phyloP scores from a whole-genome alignment of 1,140 invertebrate genomes.

The Caenorhabditis briggsae region DNA sequence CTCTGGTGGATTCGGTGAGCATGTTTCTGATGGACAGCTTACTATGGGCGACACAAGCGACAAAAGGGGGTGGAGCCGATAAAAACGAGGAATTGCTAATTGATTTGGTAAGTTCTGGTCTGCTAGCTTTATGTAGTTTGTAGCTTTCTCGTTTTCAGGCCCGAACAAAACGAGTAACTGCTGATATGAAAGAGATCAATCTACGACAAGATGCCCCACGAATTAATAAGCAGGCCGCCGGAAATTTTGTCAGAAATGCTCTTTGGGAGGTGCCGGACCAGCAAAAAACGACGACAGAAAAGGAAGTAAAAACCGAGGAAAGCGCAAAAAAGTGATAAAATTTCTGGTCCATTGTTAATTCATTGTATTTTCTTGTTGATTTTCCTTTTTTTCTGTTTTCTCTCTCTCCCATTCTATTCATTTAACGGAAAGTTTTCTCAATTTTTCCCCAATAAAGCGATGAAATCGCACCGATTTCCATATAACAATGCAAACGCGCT shows the following conservation, averaged over 20 bases:
- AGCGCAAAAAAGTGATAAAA: neutral
- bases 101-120: conserved; percentile 10
- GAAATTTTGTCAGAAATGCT: conserved; percentile 21
- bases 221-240: conserved; percentile 33
- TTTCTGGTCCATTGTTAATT: neutral
- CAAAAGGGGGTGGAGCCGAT: conserved; percentile 32
- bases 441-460: neutral
- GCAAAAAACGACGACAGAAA: neutral
- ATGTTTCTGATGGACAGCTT: conserved; percentile 40
- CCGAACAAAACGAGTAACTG: conserved; percentile 10
- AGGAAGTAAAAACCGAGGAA: neutral
- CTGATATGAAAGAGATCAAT: conserved; percentile 32
- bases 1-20: conserved; percentile 28
- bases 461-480: neutral
- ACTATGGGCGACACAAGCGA: conserved; percentile 14
- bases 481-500: conserved; percentile 22
- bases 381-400: neutral
- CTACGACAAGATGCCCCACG: conserved; percentile 21
- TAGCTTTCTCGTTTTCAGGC: neutral
- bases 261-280: conserved; percentile 10
- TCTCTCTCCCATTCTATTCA: neutral
- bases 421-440: too few relatives aligned
- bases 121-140: too few relatives aligned
- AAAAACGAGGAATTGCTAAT: conserved; percentile 23
- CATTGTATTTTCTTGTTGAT: conserved; percentile 17